A percentile compares a stretch with the other conserved stretches of the same genome.
These are phyloP conservation scores for Gobiocypris rarus DNA, from an alignment of 2,113 vertebrate genomes.

Conservation along the genomic window DNA sequence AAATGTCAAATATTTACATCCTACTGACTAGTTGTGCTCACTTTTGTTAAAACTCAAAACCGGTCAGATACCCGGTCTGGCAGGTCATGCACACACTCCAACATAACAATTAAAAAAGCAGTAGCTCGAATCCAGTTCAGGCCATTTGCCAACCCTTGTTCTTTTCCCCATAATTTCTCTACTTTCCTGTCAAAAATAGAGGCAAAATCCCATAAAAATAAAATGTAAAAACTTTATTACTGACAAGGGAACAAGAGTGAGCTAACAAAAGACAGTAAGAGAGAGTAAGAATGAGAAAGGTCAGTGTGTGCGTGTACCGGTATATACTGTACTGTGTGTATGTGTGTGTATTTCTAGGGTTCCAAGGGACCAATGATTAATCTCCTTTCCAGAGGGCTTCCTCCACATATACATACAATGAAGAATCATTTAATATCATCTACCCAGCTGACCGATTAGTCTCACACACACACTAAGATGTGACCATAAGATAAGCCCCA, in stretches of 20 bases:
- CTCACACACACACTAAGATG: slow-evolving; percentile 29
- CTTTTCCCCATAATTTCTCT: not conserved
- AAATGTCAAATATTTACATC: not conserved
- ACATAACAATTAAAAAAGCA: not conserved
- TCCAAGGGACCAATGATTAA: slow-evolving; percentile 51
- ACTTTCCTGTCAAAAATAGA: not conserved
- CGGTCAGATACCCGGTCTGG: not conserved
- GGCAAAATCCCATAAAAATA: slow-evolving; percentile 19
- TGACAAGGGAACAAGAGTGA: slow-evolving; percentile 12
- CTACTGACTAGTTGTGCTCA: not conserved
- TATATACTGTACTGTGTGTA: not conserved
- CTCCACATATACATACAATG: slow-evolving; percentile 39
- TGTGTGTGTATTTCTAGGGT: slow-evolving; percentile 19
- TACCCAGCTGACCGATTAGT: slow-evolving; percentile 25
- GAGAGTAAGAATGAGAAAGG: not conserved
- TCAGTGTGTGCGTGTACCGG: slow-evolving; percentile 1
- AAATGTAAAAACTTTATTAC: not conserved
- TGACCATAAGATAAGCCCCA: slow-evolving; percentile 2
- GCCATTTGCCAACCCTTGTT: not conserved
- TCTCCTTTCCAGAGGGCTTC: slow-evolving; percentile 46
- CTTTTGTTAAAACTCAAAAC: slow-evolving; percentile 5
- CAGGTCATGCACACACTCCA: not conserved
- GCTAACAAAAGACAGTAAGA: slow-evolving; percentile 33
- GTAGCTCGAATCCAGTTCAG: not conserved
- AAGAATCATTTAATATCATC: slow-evolving; percentile 24